A percentile compares a stretch with the other conserved stretches of the same genome.
These are phyloP conservation scores for Polydrusus cervinus DNA, from an alignment of 2,888 invertebrate genomes.

Conservation along the genomic window DNA sequence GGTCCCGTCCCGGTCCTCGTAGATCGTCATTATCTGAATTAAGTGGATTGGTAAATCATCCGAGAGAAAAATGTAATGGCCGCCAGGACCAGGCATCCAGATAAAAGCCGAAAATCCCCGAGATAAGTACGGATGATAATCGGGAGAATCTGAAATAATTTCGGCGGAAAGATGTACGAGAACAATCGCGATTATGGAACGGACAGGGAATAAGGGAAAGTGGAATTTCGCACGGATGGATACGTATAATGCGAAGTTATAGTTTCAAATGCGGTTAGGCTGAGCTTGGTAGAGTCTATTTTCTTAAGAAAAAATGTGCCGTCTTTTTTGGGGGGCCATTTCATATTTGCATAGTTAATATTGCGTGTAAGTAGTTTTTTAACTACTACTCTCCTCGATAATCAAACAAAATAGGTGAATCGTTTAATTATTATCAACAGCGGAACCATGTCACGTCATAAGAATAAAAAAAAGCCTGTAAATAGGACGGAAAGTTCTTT, in stretches of 20 bases:
- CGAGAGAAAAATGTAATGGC: constrained; percentile 57
- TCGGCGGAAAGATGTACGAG: constrained; percentile 31
- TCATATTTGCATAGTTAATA: too few species aligned
- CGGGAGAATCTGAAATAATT: constrained; percentile 35
- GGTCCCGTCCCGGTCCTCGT: constrained; percentile 49
- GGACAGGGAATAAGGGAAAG: constrained; percentile 27
- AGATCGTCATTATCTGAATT: constrained; percentile 57
- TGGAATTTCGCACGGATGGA: constrained; percentile 20
- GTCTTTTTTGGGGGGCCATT: background rate
- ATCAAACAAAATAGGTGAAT: too few species aligned
- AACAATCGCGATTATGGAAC: constrained; percentile 36
- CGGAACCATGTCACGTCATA: too few species aligned
- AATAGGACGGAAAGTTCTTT: too few species aligned
- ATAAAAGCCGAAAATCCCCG: constrained; percentile 50
- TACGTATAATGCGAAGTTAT: constrained; percentile 18
- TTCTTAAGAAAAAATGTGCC: background rate
- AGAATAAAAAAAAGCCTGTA: too few species aligned
- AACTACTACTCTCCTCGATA: too few species aligned
- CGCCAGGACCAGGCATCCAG: constrained; percentile 53
- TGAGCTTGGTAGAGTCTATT: background rate
- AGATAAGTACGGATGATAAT: constrained; percentile 41
- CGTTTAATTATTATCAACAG: too few species aligned
- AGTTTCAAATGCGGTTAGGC: constrained; percentile 16
- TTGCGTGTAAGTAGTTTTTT: too few species aligned
- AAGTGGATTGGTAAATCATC: constrained; percentile 57